A percentile compares a stretch with the other conserved stretches of the same genome.
Conservation (phyloP, 2,113 vertebrate species). For the Hemichromis elongatus region DNA sequence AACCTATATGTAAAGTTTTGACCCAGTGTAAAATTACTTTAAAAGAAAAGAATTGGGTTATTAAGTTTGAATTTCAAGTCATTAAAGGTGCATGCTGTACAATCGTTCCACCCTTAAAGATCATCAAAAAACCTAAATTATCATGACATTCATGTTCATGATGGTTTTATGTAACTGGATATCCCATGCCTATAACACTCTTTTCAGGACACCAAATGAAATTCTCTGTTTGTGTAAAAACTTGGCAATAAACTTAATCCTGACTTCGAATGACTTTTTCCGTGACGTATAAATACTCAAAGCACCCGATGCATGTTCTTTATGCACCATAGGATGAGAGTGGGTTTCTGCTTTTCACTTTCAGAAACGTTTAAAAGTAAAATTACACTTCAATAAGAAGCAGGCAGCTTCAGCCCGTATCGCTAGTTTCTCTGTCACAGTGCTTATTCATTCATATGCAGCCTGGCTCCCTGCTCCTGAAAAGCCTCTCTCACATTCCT, state of each 20-base stretch:
- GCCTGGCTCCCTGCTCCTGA: not conserved
- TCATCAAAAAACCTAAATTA: not conserved
- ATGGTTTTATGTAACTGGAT: not conserved
- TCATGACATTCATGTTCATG: not conserved
- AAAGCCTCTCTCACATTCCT: conserved; percentile 12
- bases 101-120: not conserved
- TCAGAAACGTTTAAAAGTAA: not conserved
- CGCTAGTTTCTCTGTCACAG: not conserved
- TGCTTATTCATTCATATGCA: conserved; percentile 26
- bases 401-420: not conserved
- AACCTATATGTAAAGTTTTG: not conserved
- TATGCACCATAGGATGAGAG: not conserved
- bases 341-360: not conserved
- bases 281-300: not conserved
- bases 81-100: fast-evolving
- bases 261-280: fast-evolving
- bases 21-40: no score
- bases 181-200: no score
- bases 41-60: no score
- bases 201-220: not conserved
- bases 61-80: no score
- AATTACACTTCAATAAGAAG: not conserved
- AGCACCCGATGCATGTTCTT: not conserved
- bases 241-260: not conserved
- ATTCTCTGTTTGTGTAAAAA: not conserved